Conservation (phyloP, 2,888 invertebrate species). For the Cheilosia vernalis region DNA sequence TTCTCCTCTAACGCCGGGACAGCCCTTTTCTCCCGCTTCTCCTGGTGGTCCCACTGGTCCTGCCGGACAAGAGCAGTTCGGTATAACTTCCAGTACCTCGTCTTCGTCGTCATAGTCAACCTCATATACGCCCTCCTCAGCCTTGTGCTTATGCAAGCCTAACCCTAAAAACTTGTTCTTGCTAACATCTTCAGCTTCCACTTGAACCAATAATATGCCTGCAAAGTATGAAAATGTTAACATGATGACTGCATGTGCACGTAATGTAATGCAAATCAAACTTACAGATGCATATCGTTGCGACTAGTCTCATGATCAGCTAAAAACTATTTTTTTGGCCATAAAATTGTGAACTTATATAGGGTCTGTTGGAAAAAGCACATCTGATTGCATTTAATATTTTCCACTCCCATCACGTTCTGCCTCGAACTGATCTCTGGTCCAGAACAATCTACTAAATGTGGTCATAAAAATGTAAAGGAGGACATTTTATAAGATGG, state of each 20-base stretch:
- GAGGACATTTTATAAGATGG: conserved; percentile 17
- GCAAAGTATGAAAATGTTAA: neutral
- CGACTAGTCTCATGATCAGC: conserved; percentile 48
- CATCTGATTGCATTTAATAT: neutral
- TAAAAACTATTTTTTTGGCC: conserved; percentile 20
- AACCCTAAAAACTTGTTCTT: conserved; percentile 40
- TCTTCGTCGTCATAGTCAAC: conserved; percentile 19
- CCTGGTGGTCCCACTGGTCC: conserved; percentile 50
- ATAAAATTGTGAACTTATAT: conserved; percentile 18
- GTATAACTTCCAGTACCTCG: conserved; percentile 30
- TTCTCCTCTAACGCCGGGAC: conserved; percentile 30
- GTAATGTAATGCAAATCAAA: neutral
- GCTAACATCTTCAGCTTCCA: conserved; percentile 43
- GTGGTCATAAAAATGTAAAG: conserved; percentile 1
- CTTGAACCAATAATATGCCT: conserved; percentile 27
- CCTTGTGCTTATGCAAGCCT: conserved; percentile 14
- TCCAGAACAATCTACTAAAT: conserved; percentile 1
- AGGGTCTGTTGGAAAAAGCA: neutral
- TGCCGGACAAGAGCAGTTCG: conserved; percentile 38
- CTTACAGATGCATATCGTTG: conserved; percentile 48
- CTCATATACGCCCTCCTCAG: conserved; percentile 5
- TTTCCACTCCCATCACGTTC: neutral
- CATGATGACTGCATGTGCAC: neutral
- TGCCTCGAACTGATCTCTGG: neutral
- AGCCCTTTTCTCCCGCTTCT: conserved; percentile 27